These are phyloP conservation scores for Falco punctatus DNA, from an alignment of 2,113 vertebrate genomes.

Conservation along the genomic window DNA sequence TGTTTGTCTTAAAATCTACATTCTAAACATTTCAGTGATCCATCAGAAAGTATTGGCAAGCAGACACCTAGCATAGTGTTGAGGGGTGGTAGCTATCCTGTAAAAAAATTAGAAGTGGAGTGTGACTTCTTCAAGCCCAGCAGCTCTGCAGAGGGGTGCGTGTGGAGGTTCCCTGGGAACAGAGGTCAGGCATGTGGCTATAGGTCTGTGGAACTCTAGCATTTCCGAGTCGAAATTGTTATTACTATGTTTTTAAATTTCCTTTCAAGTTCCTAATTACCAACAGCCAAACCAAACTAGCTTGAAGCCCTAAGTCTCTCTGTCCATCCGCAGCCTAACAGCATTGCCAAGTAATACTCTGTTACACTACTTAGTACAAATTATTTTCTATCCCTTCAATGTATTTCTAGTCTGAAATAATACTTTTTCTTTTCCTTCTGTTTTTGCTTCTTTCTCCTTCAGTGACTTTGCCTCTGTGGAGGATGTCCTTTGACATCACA, in stretches of 20 bases:
- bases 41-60: not conserved
- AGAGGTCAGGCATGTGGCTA: not conserved
- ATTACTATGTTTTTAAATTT: constrained; percentile 3
- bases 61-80: not conserved
- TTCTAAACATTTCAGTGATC: not conserved
- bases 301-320: not conserved
- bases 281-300: constrained; percentile 44
- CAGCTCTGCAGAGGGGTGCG: not conserved
- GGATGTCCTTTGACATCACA: not conserved
- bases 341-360: not conserved
- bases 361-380: constrained; percentile 15
- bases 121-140: not conserved
- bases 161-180: not conserved
- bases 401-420: not conserved
- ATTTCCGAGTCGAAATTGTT: constrained; percentile 9
- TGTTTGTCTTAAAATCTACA: not conserved
- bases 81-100: not conserved
- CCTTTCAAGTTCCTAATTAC: constrained; percentile 39
- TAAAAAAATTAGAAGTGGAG: not conserved
- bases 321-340: constrained; percentile 5
- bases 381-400: not conserved
- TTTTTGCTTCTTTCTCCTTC: constrained; percentile 18
- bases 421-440: not conserved
- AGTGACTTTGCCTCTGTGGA: not conserved
- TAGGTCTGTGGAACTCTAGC: not conserved